Percentiles rank a stretch among this genome's conserved stretches.
Evolutionary conservation across 2,797 vertebrate genomes (phyloP).

Genomic region (Uromys caudimaculatus): DNA sequence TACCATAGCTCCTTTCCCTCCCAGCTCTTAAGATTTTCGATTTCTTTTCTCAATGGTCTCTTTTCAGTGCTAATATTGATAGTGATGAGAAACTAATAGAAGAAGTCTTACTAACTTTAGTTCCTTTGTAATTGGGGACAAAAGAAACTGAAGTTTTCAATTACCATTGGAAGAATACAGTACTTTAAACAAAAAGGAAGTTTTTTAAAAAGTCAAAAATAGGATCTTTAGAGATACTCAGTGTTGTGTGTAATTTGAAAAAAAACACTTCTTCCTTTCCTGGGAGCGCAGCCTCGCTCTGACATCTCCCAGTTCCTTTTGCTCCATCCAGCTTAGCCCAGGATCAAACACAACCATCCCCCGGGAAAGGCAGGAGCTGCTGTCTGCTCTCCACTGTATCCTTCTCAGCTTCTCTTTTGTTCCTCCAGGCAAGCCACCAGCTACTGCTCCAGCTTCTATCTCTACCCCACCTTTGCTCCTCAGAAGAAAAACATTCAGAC

Average conservation of each 20-base stretch:
- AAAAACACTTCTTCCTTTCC: neutral
- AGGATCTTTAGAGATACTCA: neutral
- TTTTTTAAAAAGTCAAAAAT: neutral
- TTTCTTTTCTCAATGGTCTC: neutral
- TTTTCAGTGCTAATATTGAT: conserved; percentile 1
- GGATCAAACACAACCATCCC: neutral
- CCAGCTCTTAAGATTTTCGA: neutral
- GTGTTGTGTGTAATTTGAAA: neutral
- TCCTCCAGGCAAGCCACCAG: neutral
- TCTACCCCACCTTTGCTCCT: neutral
- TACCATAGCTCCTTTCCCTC: neutral
- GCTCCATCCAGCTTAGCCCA: neutral
- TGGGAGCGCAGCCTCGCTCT: neutral
- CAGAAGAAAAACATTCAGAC: neutral
- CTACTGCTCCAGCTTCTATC: neutral
- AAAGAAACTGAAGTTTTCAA: conserved; percentile 14
- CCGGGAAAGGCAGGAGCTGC: neutral
- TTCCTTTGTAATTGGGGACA: conserved; percentile 31
- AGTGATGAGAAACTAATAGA: conserved; percentile 12
- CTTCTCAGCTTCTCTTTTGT: neutral
- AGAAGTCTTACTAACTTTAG: conserved; percentile 33
- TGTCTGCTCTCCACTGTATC: neutral
- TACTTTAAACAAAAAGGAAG: neutral
- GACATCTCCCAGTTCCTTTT: neutral
- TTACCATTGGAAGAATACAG: neutral